Base-by-base conservation (phyloP, 2,888 invertebrate species). In the Argyresthia goedartella region DNA sequence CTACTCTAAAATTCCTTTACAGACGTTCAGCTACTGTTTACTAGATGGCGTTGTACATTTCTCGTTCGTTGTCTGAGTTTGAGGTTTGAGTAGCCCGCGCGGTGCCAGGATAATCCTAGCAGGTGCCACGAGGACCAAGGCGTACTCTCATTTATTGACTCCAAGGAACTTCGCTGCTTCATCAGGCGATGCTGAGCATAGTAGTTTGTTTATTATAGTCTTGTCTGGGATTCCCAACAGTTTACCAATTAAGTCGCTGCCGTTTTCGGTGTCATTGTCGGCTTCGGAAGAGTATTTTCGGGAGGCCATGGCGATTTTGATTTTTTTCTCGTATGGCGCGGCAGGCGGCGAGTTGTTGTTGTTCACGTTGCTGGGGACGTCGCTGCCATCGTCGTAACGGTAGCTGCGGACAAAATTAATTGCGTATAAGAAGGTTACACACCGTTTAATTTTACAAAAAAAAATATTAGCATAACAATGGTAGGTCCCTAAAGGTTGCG, bases 121-220 rank as follows among this genome's bases (percentile, higher is more conserved):
- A 3, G 84, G 86, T 51, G 82, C 76, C 67, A 85, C 84, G 76
- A 86, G 76, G 67, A 86, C 86, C 78, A 85, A 71, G 68, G 85
- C 86, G 86, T 86, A 86, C 67, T 85, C 84, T 86, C 86, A 86
- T 86, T 91, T 93, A 57, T 94, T 93, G 51, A 96, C 93, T 25
- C 97, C 94, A 25, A 97, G 85, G 58, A 96, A 89, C 71, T 95
- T 94, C 1, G 96, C 96, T 25, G 96, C 96, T 70, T 95, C 95
- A 35, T 95, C 92, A 0, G 93, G 91, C 1, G 94, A 94, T 0
- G 93, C 91, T 1, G 95, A 94, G 3, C 92, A 90, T 36, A 97
- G 89, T 58, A 94, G 89, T 75, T 93, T 92, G 67, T 97, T 96
- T 52, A 97, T 92, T 55, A 95, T 91, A 13, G 93, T 92, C 60